Evolutionary conservation across 2,888 invertebrate species (phyloP).

Genomic region (Pandemis cinnamomeana): DNA sequence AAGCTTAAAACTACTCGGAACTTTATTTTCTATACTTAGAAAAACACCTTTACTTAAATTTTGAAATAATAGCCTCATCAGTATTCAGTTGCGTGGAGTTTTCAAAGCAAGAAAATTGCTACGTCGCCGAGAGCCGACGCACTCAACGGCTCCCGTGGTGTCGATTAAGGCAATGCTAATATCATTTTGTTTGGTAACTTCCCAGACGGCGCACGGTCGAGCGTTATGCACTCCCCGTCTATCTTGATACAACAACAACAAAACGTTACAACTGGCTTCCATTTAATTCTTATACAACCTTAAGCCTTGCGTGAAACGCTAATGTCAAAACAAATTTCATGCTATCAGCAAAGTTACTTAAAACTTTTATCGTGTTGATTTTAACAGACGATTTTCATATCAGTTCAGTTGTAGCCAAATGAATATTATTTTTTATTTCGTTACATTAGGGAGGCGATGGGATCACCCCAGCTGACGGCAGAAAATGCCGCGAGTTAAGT

Average conservation of each 20-base stretch:
- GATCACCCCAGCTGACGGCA: constrained; percentile 79
- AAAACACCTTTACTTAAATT: constrained; percentile 36
- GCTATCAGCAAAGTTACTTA: constrained; percentile 40
- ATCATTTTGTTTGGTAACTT: constrained; percentile 76
- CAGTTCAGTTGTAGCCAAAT: constrained; percentile 64
- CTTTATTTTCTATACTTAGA: background rate
- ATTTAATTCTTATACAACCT: constrained; percentile 5
- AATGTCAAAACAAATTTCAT: constrained; percentile 27
- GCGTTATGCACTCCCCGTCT: constrained; percentile 13
- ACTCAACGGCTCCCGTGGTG: constrained; percentile 66
- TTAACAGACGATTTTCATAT: constrained; percentile 57
- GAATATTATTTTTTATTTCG: constrained; percentile 75
- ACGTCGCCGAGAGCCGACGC: constrained; percentile 53
- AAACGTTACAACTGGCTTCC: background rate
- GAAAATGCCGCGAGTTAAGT: constrained; percentile 75
- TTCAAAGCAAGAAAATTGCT: constrained; percentile 73
- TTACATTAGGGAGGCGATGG: constrained; percentile 76
- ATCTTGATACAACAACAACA: constrained; percentile 1
- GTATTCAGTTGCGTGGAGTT: constrained; percentile 72
- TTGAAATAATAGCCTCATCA: constrained; percentile 74
- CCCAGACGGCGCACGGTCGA: constrained; percentile 56
- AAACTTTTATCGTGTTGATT: constrained; percentile 52
- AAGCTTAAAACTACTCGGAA: no score
- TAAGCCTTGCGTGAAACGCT: constrained; percentile 33
- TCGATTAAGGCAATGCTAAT: constrained; percentile 79